phyloP scores from a whole-genome alignment of 2,888 invertebrate species.

The Aspidapion aeneum region DNA sequence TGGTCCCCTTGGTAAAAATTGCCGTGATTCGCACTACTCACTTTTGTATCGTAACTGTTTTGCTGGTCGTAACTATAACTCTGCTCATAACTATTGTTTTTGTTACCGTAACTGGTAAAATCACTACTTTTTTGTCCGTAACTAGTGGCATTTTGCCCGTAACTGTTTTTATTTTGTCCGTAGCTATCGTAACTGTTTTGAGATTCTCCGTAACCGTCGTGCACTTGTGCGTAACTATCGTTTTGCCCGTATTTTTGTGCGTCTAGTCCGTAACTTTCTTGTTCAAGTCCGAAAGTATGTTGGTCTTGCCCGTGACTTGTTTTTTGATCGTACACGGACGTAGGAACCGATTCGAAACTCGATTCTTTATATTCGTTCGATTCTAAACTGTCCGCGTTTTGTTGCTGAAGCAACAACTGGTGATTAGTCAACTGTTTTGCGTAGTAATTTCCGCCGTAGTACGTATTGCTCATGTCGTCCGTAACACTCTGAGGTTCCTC shows the following conservation, averaged over 20 bases:
- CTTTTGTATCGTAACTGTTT: background rate
- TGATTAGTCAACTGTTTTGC: slow-evolving; percentile 25
- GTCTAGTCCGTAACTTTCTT: too few species aligned
- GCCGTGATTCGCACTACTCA: background rate
- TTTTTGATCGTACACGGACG: slow-evolving; percentile 48
- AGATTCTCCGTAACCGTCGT: background rate
- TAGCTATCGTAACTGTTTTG: background rate
- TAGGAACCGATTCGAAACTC: slow-evolving; percentile 55
- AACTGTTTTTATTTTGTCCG: background rate
- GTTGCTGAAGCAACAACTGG: slow-evolving; percentile 34
- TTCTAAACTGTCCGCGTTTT: slow-evolving; percentile 54
- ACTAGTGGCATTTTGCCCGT: background rate
- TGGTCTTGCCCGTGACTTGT: too few species aligned
- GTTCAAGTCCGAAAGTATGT: too few species aligned
- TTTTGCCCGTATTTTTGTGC: too few species aligned
- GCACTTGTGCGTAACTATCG: slow-evolving; percentile 7
- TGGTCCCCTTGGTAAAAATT: slow-evolving; percentile 27
- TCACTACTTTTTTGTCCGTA: background rate
- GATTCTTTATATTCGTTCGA: slow-evolving; percentile 56
- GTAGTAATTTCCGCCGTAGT: slow-evolving; percentile 19
- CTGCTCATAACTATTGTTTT: background rate
- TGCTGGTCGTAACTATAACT: background rate
- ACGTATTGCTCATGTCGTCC: slow-evolving; percentile 18
- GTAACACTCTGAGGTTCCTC: background rate
- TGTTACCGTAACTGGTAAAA: background rate